Conservation (phyloP, 2,888 invertebrate genomes). For the Notocelia uddmanniana region DNA sequence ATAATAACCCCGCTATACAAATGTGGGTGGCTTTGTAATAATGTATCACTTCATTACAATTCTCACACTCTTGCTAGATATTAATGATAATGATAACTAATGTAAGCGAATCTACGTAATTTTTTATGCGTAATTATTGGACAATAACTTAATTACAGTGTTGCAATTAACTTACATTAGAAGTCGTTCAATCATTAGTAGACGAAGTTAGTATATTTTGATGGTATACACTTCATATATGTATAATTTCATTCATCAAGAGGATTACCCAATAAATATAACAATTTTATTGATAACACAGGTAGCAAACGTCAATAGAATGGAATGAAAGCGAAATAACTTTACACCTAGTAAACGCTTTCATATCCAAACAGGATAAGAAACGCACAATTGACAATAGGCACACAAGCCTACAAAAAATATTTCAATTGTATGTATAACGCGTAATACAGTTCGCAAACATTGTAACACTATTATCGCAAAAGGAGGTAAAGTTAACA, state of each 20-base stretch:
- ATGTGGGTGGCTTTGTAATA: constrained; percentile 82
- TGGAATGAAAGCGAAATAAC: constrained; percentile 41
- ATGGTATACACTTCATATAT: not conserved
- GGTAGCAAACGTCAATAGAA: constrained; percentile 22
- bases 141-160: not conserved
- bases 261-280: not conserved
- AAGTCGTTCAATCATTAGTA: not conserved
- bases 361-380: constrained; percentile 69
- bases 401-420: constrained; percentile 66
- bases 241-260: not conserved
- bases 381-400: constrained; percentile 72
- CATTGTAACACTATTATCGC: constrained; percentile 84
- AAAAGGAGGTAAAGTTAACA: constrained; percentile 84
- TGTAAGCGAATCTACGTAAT: not conserved
- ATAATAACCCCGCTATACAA: constrained; percentile 82
- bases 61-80: constrained; percentile 53
- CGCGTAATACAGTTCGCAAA: constrained; percentile 85
- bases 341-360: constrained; percentile 48
- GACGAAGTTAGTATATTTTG: not conserved
- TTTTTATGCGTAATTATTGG: not conserved
- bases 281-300: constrained; percentile 1
- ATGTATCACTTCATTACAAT: constrained; percentile 80
- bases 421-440: constrained; percentile 73
- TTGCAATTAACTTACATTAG: not conserved
- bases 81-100: constrained; percentile 3